Evolutionary conservation across 1,140 invertebrate genomes (phyloP), one percentile per base, ranked within the genome.

Genomic region (Solenopsis fugax): DNA sequence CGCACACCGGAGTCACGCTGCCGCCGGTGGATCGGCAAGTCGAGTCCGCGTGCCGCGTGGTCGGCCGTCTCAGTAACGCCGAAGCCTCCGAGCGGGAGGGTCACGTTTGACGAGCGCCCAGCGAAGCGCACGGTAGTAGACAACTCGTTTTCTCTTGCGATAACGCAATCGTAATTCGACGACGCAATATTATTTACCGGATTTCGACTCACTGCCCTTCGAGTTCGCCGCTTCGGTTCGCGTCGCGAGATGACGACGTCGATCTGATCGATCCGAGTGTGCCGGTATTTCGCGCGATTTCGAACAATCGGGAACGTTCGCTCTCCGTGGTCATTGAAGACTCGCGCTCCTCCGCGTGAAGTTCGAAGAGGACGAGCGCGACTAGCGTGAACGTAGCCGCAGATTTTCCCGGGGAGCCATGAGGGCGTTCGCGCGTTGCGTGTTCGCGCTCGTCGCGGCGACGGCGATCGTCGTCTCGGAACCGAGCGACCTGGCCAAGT

Each of bases 11-110:
- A 65, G 91, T 91, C 92, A 93, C 91, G 93, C 92, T 92, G 91
- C 88, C 87, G 85, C 85, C 90, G 89, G 92, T 85, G 90, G 50
- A n/a, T 72, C 24, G 76, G 67, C 41, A 2, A 45, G 37, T 73
- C 89, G 92, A 89, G 90, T 29, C 92, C 92, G 87, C 92, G 91
- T 93, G 93, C 29, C 90, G 65, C 91, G 90, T 93, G 93, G 90
- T 89, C 73, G 41, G 41, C 41, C 41, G 41, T 5, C 41, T 41
- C 41, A 93, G 93, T 93, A 90, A 89, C 89, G 91, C 86, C 91
- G 89, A 72, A 91, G 90, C 90, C 90, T 82, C 85, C 80, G 78
- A 54, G 50, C 60, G 90, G 34, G 58, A 2, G 60, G 60, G 87
- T 84, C 3, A 10, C 21, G 85, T 69, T 13, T 52, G 85, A 37